Evolutionary conservation across 2,113 vertebrate genomes (phyloP), one percentile per base, ranked within the genome.

Genomic region (Silurus glanis): DNA sequence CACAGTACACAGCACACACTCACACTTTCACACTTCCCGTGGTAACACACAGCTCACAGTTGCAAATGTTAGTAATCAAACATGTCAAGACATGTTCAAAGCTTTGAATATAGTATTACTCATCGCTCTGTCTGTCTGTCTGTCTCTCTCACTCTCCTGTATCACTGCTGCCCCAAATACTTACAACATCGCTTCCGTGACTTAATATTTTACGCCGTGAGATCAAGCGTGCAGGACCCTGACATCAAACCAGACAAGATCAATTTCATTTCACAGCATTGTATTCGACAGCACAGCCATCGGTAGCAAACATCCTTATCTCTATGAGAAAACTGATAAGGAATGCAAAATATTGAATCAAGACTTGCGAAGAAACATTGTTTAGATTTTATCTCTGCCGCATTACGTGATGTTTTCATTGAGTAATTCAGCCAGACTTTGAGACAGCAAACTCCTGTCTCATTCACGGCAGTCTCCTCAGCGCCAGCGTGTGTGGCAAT

Each of bases 371-470:
- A 78, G 75, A 37, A 37, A 56, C 75, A 47, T 37, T 51, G 12
- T 28, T 7, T 37, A 69, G 28, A 13, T 16, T 83, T 67, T 55
- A 83, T 83, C 49, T 69, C 47, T 25, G 49, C 64, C 19, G 6
- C 55, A 58, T 83, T 59, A 74, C 10, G 19, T 47, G 53, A 83
- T 58, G 49, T 56, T 64, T 75, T 83, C 59, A 14, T 21, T 45
- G 49, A 83, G 80, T 66, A 82, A 86, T 83, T 82, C 58, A 64
- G 76, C n/a, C 19, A 55, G 69, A 45, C 56, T 37, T 59, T 25
- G 62, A 81, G 85, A 80, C 58, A 76, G 83, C 72, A 9, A 79
- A 49, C 74, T 58, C 67, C 56, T 56, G 76, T 86, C 84, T 80
- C 51, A 47, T 61, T 55, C 61, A 86, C 59, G 25, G 80, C 79